Evolutionary conservation across 2,888 invertebrate genomes (phyloP).

Genomic region (Shargacucullia verbasci): DNA sequence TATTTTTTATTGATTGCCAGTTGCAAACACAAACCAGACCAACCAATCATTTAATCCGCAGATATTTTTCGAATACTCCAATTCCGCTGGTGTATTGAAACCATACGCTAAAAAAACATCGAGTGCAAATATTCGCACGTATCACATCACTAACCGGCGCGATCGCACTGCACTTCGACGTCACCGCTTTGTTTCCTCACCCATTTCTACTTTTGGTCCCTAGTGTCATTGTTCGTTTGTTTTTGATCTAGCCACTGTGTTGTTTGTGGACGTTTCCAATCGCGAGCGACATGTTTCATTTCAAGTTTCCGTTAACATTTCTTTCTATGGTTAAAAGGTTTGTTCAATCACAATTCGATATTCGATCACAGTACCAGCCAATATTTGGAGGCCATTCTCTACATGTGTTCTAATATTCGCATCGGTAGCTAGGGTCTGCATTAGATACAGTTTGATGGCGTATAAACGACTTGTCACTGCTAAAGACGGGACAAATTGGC

Average conservation of each 20-base stretch:
- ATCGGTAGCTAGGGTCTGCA: no score
- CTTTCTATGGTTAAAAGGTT: neutral
- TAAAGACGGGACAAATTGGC: neutral
- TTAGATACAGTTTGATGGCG: no score
- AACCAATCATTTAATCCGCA: neutral
- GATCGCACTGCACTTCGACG: constrained; percentile 40
- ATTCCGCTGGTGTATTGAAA: constrained; percentile 5
- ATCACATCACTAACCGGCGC: constrained; percentile 37
- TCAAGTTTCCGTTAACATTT: constrained; percentile 17
- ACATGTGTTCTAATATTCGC: no score
- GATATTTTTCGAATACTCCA: neutral
- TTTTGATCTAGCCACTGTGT: constrained; percentile 52
- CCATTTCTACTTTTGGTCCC: constrained; percentile 59
- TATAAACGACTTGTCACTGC: no score
- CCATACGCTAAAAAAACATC: constrained; percentile 21
- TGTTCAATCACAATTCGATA: no score
- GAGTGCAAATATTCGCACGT: constrained; percentile 12
- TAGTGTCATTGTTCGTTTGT: constrained; percentile 54
- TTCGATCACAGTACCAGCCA: neutral
- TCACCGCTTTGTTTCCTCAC: constrained; percentile 53
- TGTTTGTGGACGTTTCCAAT: constrained; percentile 46
- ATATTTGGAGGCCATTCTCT: no score
- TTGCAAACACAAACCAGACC: neutral
- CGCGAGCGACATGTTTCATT: constrained; percentile 24
- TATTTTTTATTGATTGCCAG: no score